Evolutionary conservation across 2,797 vertebrate species (phyloP).

Genomic region (Gadopsis bispinosus): DNA sequence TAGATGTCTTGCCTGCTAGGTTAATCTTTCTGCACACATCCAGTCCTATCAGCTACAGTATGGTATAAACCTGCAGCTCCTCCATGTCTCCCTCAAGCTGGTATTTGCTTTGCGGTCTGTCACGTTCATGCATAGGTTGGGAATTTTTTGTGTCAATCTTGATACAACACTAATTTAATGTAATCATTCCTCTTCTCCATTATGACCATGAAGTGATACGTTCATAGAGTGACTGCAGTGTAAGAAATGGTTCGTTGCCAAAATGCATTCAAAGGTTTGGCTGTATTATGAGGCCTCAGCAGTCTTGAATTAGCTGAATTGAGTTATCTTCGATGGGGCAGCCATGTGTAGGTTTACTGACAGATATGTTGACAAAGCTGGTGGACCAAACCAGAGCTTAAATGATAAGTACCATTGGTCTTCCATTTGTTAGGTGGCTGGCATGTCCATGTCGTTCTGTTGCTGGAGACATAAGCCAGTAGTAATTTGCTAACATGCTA

Average conservation of each 20-base stretch:
- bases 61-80: slow-evolving; percentile 27
- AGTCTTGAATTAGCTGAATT: not conserved
- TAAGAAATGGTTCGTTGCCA: not conserved
- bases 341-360: not conserved
- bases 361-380: too few species aligned
- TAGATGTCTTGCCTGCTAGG: slow-evolving; percentile 52
- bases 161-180: slow-evolving; percentile 7
- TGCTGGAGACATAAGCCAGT: not conserved
- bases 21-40: slow-evolving; percentile 29
- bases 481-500: not conserved
- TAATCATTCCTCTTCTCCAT: slow-evolving; percentile 12
- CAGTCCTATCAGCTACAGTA: slow-evolving; percentile 36
- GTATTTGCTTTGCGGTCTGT: slow-evolving; percentile 28
- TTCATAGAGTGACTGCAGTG: not conserved
- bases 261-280: slow-evolving; percentile 16
- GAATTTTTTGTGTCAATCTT: slow-evolving; percentile 2
- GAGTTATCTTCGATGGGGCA: not conserved
- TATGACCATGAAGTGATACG: not conserved
- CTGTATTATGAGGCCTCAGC: not conserved
- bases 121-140: slow-evolving; percentile 3
- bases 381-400: too few species aligned
- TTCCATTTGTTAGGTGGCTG: not conserved
- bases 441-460: not conserved
- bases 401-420: not conserved
- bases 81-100: slow-evolving; percentile 6